These are phyloP conservation scores for Aldabrachelys gigantea DNA, from an alignment of 2,113 vertebrate genomes.

Conservation along the genomic window DNA sequence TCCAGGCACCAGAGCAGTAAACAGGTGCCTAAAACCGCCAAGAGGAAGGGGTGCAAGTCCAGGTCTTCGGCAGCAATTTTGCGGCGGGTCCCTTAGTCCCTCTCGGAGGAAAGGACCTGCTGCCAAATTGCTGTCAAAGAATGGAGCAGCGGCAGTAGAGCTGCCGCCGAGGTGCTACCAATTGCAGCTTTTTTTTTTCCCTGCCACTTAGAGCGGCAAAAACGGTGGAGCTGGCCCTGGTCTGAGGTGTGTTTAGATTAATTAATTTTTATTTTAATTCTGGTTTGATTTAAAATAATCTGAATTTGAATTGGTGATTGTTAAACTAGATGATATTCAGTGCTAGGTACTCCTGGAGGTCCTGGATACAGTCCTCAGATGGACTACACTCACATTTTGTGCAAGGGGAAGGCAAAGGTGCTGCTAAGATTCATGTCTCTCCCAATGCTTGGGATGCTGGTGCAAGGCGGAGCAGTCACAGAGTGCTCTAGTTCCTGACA, in stretches of 20 bases:
- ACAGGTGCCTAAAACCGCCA: too few species aligned
- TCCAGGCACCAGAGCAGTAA: too few species aligned
- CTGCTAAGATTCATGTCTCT: background rate
- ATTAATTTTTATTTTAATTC: background rate
- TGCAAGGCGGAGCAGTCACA: background rate
- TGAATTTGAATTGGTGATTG: background rate
- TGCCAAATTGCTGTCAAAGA: too few species aligned
- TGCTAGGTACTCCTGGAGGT: background rate
- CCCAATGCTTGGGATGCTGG: background rate
- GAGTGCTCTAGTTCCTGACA: background rate
- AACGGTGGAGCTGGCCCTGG: too few species aligned
- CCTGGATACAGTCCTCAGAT: background rate
- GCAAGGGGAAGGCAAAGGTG: background rate
- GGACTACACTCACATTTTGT: background rate
- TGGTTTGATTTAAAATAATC: background rate
- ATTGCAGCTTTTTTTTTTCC: too few species aligned
- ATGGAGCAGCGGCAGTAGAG: too few species aligned
- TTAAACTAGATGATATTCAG: background rate
- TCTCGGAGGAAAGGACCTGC: too few species aligned
- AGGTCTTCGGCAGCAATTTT: too few species aligned
- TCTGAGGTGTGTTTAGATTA: background rate
- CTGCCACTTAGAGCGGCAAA: too few species aligned
- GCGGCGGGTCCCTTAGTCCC: too few species aligned
- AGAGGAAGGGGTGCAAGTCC: too few species aligned
- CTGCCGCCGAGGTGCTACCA: too few species aligned